Evolutionary conservation across 2,113 vertebrate species (phyloP).

Genomic region (Antigone vipio): DNA sequence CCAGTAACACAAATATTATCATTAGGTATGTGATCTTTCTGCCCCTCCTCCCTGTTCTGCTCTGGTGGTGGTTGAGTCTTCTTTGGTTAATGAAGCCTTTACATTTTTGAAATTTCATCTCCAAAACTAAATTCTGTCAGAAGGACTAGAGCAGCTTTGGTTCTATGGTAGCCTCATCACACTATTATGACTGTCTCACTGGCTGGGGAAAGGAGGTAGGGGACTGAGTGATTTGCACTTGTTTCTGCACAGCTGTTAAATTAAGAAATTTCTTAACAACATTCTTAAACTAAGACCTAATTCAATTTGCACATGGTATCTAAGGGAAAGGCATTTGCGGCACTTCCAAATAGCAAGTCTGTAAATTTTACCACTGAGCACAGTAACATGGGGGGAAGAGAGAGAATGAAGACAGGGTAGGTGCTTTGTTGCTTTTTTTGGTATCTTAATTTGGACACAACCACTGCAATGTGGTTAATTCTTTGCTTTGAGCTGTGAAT

Average conservation of each 20-base stretch:
- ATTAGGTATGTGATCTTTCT: background rate
- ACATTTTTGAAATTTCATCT: background rate
- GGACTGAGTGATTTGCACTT: background rate
- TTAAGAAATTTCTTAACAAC: background rate
- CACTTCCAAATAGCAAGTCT: background rate
- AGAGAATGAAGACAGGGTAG: background rate
- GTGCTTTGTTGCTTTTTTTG: background rate
- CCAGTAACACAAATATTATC: background rate
- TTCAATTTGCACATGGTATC: background rate
- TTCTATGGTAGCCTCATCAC: background rate
- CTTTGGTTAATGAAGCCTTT: background rate
- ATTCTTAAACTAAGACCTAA: background rate
- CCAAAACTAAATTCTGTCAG: background rate
- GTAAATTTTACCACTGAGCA: background rate
- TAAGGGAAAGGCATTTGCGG: background rate
- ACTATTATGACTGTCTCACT: background rate
- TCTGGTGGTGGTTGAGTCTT: background rate
- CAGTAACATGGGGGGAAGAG: background rate
- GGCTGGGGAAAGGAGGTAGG: background rate
- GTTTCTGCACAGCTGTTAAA: background rate
- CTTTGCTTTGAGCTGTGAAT: background rate
- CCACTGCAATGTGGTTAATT: background rate
- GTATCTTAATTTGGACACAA: background rate
- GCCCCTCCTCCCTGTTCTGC: background rate
- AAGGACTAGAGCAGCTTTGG: background rate